Base-by-base conservation (phyloP, 2,797 vertebrate genomes). In the Gadopsis marmoratus region DNA sequence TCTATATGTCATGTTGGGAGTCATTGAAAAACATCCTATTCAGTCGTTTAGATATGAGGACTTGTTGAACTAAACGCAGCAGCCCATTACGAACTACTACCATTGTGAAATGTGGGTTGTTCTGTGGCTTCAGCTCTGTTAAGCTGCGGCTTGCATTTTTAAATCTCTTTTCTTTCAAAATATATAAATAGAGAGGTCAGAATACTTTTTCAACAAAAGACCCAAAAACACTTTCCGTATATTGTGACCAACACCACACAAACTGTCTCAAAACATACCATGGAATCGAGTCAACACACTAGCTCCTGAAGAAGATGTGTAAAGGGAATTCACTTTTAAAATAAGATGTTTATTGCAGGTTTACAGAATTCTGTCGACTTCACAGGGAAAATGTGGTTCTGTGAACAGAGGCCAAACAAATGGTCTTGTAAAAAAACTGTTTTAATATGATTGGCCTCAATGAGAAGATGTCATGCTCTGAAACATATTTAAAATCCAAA, bases 401-500 rank as follows among this genome's bases (percentile, higher is more conserved):
- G 41, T 17, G 10, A 31, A 31, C 50, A 47, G 3, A 71, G 21
- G 19, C 50, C 59, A 54, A 65, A 55, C 31, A 17, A 66, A 74
- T 17, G 43, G 33, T 37, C 5, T 41, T 21, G 19, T 0, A 21
- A 61, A 58, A 74, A 50, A 19, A 26, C 26, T 26, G 26, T 26
- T 26, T 26, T 26, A 26, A 37, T 12, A 33, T 17, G 2, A 17
- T 37, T 74, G 35, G 7, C 67, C 47, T 51, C 13, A 48, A 35
- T 33, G 41, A 54, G 9, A 8, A 31, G 13, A 43, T 33, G 29
- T 59, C 33, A 43, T 35, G 29, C 75, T 51, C 14, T 0, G 51
- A 62, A 35, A n/a, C 21, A 29, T 7, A 37, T 47, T 54, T 48
- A 21, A 31, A 61, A 71, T 83, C 85, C 53, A 82, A 83, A 86